Conservation (phyloP, 2,888 invertebrate species). For the Chydorus sphaericus region DNA sequence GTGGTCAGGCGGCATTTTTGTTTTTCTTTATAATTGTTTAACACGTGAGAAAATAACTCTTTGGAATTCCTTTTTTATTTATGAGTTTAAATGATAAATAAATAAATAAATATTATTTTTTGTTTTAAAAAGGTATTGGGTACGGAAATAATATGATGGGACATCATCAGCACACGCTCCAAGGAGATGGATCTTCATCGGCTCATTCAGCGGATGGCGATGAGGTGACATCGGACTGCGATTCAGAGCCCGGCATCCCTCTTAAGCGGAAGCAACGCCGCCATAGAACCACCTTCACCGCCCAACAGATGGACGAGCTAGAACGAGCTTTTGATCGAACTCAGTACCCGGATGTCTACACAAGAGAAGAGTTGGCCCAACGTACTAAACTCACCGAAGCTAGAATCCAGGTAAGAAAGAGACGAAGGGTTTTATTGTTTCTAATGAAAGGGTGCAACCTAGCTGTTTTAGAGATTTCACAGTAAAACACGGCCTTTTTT, state of each 20-base stretch:
- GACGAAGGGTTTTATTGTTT: no score
- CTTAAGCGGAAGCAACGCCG: constrained; percentile 80
- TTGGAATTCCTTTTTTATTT: no score
- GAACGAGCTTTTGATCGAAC: constrained; percentile 84
- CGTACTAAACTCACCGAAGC: constrained; percentile 84
- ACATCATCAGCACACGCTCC: background rate
- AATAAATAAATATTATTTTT: background rate
- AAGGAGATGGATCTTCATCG: background rate
- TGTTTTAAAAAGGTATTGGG: background rate
- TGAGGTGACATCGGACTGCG: constrained; percentile 50
- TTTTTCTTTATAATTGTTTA: no score
- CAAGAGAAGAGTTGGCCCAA: constrained; percentile 79
- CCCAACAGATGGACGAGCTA: constrained; percentile 77
- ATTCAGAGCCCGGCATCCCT: constrained; percentile 79
- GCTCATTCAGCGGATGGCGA: constrained; percentile 22
- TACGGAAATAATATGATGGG: background rate
- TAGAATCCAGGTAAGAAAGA: constrained; percentile 65
- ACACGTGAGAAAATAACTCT: no score
- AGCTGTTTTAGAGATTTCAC: no score
- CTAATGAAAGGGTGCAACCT: no score
- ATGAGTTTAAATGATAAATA: no score
- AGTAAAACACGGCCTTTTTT: no score
- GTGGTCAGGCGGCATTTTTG: no score
- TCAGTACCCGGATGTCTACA: constrained; percentile 90
- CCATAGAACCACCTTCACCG: constrained; percentile 85